Conservation (phyloP, 2,797 vertebrate species). For the Poecilia picta region DNA sequence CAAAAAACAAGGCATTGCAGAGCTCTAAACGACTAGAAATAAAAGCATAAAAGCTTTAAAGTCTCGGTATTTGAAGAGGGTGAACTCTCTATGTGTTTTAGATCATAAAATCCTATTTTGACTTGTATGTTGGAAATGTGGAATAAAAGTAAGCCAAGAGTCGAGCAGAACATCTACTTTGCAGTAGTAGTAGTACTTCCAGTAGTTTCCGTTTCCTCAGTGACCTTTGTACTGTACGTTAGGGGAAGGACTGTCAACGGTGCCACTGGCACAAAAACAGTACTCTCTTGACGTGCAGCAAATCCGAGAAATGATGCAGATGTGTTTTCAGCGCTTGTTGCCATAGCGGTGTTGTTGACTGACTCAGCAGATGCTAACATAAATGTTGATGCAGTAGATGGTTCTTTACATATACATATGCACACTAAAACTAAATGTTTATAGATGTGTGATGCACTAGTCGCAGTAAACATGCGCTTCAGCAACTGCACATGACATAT, state of each 20-base stretch:
- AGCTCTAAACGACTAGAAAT: no score
- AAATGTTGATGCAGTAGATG: constrained; percentile 30
- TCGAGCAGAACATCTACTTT: not conserved
- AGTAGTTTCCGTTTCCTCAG: constrained; percentile 7
- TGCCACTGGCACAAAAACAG: constrained; percentile 38
- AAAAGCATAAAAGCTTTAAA: no score
- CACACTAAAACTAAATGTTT: not conserved
- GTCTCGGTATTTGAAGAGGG: no score
- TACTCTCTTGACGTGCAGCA: constrained; percentile 40
- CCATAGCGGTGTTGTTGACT: constrained; percentile 53
- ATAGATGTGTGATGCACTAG: not conserved
- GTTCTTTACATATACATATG: constrained; percentile 10
- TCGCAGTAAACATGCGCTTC: not conserved
- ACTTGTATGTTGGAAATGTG: no score
- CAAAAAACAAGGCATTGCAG: no score
- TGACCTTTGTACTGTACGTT: constrained; percentile 14
- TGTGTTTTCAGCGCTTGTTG: constrained; percentile 53
- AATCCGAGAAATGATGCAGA: constrained; percentile 68
- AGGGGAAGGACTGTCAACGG: constrained; percentile 36
- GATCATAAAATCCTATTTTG: no score
- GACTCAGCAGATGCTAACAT: constrained; percentile 27
- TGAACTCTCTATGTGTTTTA: no score
- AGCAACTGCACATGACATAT: not conserved
- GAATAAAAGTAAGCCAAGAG: no score
- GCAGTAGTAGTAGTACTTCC: not conserved